Evolutionary conservation across 2,113 vertebrate genomes (phyloP).

Genomic region (Propithecus coquereli): DNA sequence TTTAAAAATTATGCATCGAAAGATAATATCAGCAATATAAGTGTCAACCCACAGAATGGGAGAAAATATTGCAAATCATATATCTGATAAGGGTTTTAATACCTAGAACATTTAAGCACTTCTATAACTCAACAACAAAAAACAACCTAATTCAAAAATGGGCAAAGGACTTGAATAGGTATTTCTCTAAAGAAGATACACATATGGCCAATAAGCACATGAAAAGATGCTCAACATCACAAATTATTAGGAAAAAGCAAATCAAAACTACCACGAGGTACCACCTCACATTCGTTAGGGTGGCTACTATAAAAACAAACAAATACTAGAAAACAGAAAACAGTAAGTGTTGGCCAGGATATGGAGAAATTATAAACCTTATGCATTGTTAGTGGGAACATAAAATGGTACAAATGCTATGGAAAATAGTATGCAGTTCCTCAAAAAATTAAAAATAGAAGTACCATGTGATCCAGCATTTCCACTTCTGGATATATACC

Average conservation of each 20-base stretch:
- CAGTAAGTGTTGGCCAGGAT: neutral
- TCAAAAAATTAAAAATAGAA: neutral
- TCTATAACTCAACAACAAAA: neutral
- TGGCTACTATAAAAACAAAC: neutral
- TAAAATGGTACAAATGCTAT: neutral
- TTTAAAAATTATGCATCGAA: neutral
- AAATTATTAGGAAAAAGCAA: neutral
- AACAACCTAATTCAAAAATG: neutral
- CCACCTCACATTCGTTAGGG: neutral
- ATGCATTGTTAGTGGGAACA: neutral
- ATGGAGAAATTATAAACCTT: neutral
- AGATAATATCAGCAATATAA: neutral
- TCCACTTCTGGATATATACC: neutral
- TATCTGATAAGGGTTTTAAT: neutral
- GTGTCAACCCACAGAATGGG: neutral
- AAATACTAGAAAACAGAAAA: neutral
- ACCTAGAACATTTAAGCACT: neutral
- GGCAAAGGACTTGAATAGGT: neutral
- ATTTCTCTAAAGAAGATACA: neutral
- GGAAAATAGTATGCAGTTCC: neutral
- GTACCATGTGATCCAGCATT: neutral
- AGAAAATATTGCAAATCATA: neutral
- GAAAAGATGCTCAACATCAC: neutral
- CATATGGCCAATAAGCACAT: neutral
- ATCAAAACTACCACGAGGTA: too few relatives aligned